Conservation (phyloP, 2,888 invertebrate species). For the Tillus elongatus region DNA sequence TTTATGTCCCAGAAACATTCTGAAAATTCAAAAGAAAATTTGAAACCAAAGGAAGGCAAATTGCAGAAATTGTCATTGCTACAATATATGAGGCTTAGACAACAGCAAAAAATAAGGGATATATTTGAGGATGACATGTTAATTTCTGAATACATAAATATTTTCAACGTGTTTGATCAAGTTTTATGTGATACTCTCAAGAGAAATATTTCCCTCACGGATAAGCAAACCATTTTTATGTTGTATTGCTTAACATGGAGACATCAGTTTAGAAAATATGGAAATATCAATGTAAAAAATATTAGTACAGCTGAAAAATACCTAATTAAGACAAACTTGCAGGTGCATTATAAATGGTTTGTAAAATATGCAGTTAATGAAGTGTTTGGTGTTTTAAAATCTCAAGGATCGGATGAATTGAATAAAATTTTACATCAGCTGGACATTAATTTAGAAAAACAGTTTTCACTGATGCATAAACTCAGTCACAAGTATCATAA, state of each 20-base stretch:
- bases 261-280: too few species aligned
- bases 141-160: too few species aligned
- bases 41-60: constrained; percentile 15
- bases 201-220: too few species aligned
- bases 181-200: too few species aligned
- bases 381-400: constrained; percentile 21
- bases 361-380: constrained; percentile 50
- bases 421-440: constrained; percentile 24
- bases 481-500: constrained; percentile 34
- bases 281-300: too few species aligned
- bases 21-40: constrained; percentile 8
- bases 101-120: constrained; percentile 41
- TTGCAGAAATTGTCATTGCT: constrained; percentile 42
- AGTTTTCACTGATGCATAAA: constrained; percentile 33
- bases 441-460: constrained; percentile 28
- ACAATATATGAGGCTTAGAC: constrained; percentile 41
- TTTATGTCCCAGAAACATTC: constrained; percentile 10
- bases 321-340: constrained; percentile 51
- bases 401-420: constrained; percentile 19
- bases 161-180: too few species aligned
- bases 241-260: too few species aligned
- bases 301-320: constrained; percentile 32
- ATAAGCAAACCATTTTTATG: too few species aligned
- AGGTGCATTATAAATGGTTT: constrained; percentile 67
- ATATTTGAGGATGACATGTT: constrained; percentile 48